Evolutionary conservation across 2,113 vertebrate species (phyloP), one percentile per base, ranked within the genome.

Genomic region (Coturnix japonica): DNA sequence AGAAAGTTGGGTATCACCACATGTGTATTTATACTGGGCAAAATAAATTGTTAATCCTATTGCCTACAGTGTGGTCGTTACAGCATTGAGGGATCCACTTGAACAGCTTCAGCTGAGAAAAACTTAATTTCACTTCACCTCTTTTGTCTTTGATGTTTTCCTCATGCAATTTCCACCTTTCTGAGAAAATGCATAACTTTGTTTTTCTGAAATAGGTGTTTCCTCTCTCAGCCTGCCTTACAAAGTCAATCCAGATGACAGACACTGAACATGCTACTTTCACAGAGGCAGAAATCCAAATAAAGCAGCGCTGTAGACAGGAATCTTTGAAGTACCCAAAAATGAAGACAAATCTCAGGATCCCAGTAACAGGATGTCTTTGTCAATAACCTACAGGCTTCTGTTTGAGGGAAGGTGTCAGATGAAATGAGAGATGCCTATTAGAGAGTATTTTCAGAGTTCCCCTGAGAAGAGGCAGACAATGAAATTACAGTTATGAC

Each of bases 271-370:
- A 39, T 6, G 28, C 6, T 66, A 41, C 35, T 87, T 79, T 78
- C 70, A 91, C 35, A 93, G 84, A 85, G 35, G 21, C 44, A 73
- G n/a, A 84, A 90, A 85, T 31, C 41, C 49, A 85, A 86, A 72
- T 31, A 75, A 78, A 89, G 44, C 47, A 72, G 20, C 31, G 35
- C 54, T 76, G 26, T 59, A 82, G 66, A 41, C 10, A 79, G 44
- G 56, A 69, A 65, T 57, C 74, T 89, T 44, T 73, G 39, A 86
- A 89, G 70, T 57, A 57, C 44, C 71, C 60, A 35, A 65, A 82
- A 79, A 23, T 5, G 75, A 71, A 85, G 74, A 65, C 26, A 87
- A 79, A 79, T 66, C 31, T 85, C 63, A 61, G 37, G 39, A 81
- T 72, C n/a, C 18, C 73, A 72, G 31, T 23, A 89, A 61, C 20